Percentiles rank a stretch among this genome's conserved stretches.
phyloP scores from a whole-genome alignment of 2,113 vertebrate genomes.

The Sorex araneus region DNA sequence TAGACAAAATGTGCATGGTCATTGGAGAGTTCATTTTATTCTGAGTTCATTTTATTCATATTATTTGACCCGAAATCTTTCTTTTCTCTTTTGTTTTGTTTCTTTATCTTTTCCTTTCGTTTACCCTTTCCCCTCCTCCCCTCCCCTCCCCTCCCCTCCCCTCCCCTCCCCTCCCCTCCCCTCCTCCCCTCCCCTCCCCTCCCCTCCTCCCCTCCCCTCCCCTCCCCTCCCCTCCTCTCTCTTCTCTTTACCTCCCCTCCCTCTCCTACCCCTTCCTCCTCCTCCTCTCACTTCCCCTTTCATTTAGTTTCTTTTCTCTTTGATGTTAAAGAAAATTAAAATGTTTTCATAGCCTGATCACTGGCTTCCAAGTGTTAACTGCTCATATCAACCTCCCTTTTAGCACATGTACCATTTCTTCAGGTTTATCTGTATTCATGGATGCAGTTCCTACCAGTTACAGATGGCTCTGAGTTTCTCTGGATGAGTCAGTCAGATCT shows the following conservation, averaged over 20 bases:
- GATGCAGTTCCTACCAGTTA: fast-evolving
- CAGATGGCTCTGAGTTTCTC: fast-evolving
- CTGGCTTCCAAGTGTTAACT: fast-evolving
- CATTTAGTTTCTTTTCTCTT: too few relatives aligned
- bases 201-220: too few relatives aligned
- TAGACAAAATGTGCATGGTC: neutral
- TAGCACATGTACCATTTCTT: fast-evolving
- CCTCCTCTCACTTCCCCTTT: too few relatives aligned
- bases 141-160: too few relatives aligned
- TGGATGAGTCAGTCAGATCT: neutral
- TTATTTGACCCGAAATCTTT: neutral
- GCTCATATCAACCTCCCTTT: fast-evolving
- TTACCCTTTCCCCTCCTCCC: too few relatives aligned
- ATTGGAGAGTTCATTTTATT: neutral
- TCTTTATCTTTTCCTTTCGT: too few relatives aligned
- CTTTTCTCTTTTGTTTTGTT: neutral
- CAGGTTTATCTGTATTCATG: fast-evolving
- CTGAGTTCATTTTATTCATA: neutral
- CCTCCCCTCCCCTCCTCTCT: too few relatives aligned
- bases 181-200: too few relatives aligned
- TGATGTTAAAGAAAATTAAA: slow-evolving; percentile 24
- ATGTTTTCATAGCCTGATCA: neutral
- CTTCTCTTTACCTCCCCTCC: too few relatives aligned
- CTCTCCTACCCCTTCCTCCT: too few relatives aligned
- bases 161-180: too few relatives aligned